phyloP scores from a whole-genome alignment of 2,888 invertebrate genomes.

The Euproctis similis region DNA sequence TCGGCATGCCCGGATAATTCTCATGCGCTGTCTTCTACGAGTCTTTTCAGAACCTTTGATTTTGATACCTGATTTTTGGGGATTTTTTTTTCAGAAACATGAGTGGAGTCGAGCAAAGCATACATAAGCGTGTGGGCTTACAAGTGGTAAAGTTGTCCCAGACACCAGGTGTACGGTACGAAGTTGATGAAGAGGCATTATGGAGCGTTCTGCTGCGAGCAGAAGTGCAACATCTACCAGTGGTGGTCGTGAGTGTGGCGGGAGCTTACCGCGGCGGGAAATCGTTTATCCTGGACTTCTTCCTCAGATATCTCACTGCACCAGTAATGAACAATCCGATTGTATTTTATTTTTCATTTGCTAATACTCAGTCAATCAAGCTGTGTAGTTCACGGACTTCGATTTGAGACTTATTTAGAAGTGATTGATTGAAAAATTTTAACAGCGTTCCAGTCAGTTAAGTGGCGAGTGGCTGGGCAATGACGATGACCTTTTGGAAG shows the following conservation, averaged over 20 bases:
- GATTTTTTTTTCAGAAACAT: too few species aligned
- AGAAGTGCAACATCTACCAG: slow-evolving; percentile 25
- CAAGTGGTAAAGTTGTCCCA: slow-evolving; percentile 24
- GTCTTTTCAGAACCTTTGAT: too few species aligned
- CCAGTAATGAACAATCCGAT: slow-evolving; percentile 24
- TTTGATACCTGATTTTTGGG: too few species aligned
- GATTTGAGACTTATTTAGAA: neutral
- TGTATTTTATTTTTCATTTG: too few species aligned
- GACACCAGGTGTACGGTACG: slow-evolving; percentile 15
- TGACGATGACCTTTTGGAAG: slow-evolving; percentile 82
- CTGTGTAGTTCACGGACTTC: neutral
- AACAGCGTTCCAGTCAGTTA: slow-evolving; percentile 20
- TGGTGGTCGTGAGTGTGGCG: slow-evolving; percentile 34
- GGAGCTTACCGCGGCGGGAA: slow-evolving; percentile 39
- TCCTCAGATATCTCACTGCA: slow-evolving; percentile 32
- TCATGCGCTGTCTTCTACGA: too few species aligned
- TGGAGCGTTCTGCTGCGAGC: slow-evolving; percentile 15
- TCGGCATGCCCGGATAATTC: too few species aligned
- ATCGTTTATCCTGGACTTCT: slow-evolving; percentile 39
- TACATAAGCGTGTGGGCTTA: slow-evolving; percentile 7
- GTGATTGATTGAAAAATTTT: neutral
- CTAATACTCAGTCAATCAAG: neutral
- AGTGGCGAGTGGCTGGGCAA: slow-evolving; percentile 78
- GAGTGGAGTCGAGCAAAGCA: slow-evolving; percentile 1
- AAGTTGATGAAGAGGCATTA: slow-evolving; percentile 21